phyloP scores from a whole-genome alignment of 2,797 vertebrate genomes.

The Clarias fuscus region DNA sequence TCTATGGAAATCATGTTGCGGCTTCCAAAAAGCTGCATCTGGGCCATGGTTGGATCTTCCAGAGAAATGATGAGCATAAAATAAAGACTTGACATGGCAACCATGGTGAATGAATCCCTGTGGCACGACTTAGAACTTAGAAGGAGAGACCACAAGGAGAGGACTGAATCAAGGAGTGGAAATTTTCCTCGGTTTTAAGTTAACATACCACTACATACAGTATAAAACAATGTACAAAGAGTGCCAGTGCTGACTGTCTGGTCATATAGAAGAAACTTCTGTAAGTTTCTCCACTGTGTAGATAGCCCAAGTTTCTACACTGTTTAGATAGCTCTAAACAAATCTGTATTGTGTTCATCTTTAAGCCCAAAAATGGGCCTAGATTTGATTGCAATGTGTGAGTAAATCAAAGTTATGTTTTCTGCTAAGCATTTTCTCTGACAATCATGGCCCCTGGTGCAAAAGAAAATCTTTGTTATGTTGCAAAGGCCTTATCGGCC shows the following conservation, averaged over 20 bases:
- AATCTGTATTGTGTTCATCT: neutral
- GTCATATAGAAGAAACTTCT: neutral
- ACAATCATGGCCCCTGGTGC: neutral
- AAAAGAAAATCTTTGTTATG: neutral
- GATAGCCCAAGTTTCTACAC: neutral
- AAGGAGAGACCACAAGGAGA: neutral
- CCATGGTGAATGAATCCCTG: neutral
- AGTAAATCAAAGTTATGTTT: slow-evolving; percentile 13
- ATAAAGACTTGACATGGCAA: neutral
- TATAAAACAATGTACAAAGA: neutral
- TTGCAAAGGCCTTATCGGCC: neutral
- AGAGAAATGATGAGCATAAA: neutral
- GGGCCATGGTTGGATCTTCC: neutral
- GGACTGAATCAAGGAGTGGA: neutral
- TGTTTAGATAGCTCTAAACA: neutral
- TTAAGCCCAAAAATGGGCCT: neutral
- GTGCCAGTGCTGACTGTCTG: neutral
- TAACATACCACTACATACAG: neutral
- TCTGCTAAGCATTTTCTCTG: neutral
- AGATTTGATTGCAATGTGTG: neutral
- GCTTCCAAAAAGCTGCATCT: neutral
- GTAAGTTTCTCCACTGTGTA: neutral
- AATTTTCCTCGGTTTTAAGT: neutral
- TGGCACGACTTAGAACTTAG: neutral
- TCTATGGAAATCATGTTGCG: neutral